Conservation (phyloP, 2,888 invertebrate species). For the Shargacucullia verbasci region DNA sequence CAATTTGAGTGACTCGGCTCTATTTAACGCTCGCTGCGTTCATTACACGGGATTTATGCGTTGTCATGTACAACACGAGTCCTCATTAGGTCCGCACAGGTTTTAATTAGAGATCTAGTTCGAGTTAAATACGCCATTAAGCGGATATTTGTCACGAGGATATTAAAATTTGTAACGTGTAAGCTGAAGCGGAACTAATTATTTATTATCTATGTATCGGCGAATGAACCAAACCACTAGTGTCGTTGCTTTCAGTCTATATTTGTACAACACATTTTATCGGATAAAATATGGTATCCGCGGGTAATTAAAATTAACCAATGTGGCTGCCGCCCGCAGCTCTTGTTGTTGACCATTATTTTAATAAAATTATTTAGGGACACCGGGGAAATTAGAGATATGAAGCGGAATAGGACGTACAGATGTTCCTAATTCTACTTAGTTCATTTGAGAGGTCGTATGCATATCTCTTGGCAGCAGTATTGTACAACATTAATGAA, state of each 20-base stretch:
- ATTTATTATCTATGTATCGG: constrained; percentile 60
- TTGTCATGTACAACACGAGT: constrained; percentile 81
- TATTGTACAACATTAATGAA: constrained; percentile 57
- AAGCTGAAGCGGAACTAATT: constrained; percentile 31
- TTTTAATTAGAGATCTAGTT: constrained; percentile 82
- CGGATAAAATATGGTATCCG: constrained; percentile 78
- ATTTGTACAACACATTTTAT: constrained; percentile 72
- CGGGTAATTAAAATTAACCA: constrained; percentile 82
- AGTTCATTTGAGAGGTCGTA: constrained; percentile 60
- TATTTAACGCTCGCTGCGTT: constrained; percentile 84
- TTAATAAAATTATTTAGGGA: constrained; percentile 76
- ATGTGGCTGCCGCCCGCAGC: constrained; percentile 64
- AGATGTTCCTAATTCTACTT: constrained; percentile 61
- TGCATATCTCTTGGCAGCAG: constrained; percentile 50
- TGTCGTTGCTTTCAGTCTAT: constrained; percentile 69
- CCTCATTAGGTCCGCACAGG: constrained; percentile 81
- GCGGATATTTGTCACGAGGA: constrained; percentile 58
- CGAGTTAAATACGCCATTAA: constrained; percentile 59
- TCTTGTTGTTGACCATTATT: constrained; percentile 74
- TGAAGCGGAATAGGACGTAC: constrained; percentile 56
- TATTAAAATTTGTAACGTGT: constrained; percentile 34
- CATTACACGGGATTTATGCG: constrained; percentile 85
- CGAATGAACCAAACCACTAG: constrained; percentile 37
- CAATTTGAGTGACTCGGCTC: constrained; percentile 84
- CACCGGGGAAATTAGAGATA: constrained; percentile 73